These are phyloP conservation scores for Neodontobutis hainanensis DNA, from an alignment of 2,113 vertebrate species.

Conservation along the genomic window DNA sequence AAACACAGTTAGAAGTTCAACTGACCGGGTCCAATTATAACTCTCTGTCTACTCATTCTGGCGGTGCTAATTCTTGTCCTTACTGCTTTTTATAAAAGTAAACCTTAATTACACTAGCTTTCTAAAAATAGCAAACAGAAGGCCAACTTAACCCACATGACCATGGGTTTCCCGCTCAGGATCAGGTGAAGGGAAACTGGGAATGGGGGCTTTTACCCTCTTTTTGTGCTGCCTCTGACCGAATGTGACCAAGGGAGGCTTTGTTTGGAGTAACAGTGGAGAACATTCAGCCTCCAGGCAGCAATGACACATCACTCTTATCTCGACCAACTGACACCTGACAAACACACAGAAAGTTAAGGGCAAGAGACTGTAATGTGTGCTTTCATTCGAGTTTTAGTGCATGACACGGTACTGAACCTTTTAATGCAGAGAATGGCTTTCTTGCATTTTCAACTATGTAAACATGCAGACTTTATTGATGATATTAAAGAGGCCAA, in stretches of 20 bases:
- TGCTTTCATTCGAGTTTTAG: constrained; percentile 4
- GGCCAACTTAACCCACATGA: constrained; percentile 71
- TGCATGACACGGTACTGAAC: background rate
- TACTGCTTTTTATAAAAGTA: constrained; percentile 40
- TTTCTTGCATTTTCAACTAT: no score
- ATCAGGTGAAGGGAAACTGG: constrained; percentile 54
- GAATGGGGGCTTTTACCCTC: constrained; percentile 39
- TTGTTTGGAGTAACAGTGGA: constrained; percentile 50
- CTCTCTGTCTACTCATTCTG: constrained; percentile 70
- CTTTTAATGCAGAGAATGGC: no score
- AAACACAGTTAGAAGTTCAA: constrained; percentile 69
- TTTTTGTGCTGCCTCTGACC: constrained; percentile 20
- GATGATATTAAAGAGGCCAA: background rate
- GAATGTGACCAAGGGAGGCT: constrained; percentile 40
- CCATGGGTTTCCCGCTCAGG: constrained; percentile 68
- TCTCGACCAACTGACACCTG: constrained; percentile 55
- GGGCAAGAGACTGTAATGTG: constrained; percentile 9
- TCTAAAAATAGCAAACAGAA: constrained; percentile 62
- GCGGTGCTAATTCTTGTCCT: constrained; percentile 62
- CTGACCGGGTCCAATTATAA: constrained; percentile 70
- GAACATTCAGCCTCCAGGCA: constrained; percentile 55
- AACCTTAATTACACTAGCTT: constrained; percentile 41
- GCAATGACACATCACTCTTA: constrained; percentile 59
- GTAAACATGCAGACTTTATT: background rate
- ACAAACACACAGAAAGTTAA: constrained; percentile 12